Evolutionary conservation across 2,797 vertebrate genomes (phyloP), one percentile per base, ranked within the genome.

Genomic region (Fundulus diaphanus): DNA sequence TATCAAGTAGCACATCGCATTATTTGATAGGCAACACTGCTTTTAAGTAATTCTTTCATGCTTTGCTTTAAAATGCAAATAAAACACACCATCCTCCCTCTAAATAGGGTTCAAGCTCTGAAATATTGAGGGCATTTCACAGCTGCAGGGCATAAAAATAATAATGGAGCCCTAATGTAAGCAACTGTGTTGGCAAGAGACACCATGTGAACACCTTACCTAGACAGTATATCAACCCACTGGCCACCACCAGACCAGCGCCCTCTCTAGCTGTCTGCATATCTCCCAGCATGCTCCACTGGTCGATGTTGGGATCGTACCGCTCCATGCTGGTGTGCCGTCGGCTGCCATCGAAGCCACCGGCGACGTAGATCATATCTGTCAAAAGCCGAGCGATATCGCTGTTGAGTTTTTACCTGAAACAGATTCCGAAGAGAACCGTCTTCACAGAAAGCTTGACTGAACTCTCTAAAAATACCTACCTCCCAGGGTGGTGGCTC

Each of bases 361-460:
- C 98, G 0, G 98, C 98, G 3, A 99, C 98, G 9, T 99, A 99
- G 87, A 99, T 99, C 98, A 99, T 99, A 87, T 99, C 98, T 99
- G 94, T 66, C 15, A 42, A 1, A 37, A 46, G 20, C 20, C 22
- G 65, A 42, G 72, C 5, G 40, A 67, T 16, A 29, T 4, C n/a
- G 8, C 37, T 16, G 52, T 7, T 27, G 6, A 67, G 6, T 44
- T 42, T 67, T 42, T 67, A 27, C 24, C 2, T 44, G 40, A 67
- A 67, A 42, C 37, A 4, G 6, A 44, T 27, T 67, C 5, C 37
- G 13, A 2, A 3, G 35, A 37, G 20, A 24, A 37, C 13, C 12
- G 12, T 37, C 33, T 5, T 24, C 18, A 37, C 12, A 33, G 18
- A 5, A 63, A 63, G 24, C 40, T 40, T 13, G 16, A 7, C 44